Evolutionary conservation across 2,113 vertebrate genomes (phyloP).

Genomic region (Eulemur rufifrons): DNA sequence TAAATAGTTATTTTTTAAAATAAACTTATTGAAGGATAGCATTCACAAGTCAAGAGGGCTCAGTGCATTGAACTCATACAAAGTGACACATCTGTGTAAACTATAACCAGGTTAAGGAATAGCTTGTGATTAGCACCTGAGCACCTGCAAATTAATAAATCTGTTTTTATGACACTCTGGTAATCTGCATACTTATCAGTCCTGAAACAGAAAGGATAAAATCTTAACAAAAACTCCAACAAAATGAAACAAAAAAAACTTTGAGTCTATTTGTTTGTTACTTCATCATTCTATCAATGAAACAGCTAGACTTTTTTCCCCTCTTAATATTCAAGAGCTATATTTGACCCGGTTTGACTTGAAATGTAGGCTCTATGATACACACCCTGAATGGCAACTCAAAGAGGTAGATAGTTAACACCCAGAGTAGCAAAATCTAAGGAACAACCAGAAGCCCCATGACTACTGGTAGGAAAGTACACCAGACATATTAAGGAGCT

Average conservation of each 20-base stretch:
- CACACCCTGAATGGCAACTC: neutral
- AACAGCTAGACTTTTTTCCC: neutral
- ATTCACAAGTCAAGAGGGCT: neutral
- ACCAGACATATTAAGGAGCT: neutral
- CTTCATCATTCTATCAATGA: neutral
- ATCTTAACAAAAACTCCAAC: neutral
- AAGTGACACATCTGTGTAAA: neutral
- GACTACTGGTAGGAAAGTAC: neutral
- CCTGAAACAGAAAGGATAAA: neutral
- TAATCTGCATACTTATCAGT: neutral
- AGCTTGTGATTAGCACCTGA: neutral
- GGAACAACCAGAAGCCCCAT: neutral
- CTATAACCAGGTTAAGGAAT: neutral
- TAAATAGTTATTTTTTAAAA: neutral
- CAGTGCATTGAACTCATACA: neutral
- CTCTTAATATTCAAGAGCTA: neutral
- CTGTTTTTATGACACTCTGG: neutral
- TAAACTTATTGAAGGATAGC: neutral
- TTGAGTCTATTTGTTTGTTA: neutral
- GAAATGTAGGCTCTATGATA: neutral
- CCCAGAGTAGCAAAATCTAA: neutral
- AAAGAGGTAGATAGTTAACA: neutral
- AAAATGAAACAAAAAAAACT: neutral
- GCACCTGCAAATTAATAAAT: neutral
- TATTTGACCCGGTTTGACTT: constrained; percentile 18